phyloP scores from a whole-genome alignment of 2,797 vertebrate genomes.

The Periparus ater region DNA sequence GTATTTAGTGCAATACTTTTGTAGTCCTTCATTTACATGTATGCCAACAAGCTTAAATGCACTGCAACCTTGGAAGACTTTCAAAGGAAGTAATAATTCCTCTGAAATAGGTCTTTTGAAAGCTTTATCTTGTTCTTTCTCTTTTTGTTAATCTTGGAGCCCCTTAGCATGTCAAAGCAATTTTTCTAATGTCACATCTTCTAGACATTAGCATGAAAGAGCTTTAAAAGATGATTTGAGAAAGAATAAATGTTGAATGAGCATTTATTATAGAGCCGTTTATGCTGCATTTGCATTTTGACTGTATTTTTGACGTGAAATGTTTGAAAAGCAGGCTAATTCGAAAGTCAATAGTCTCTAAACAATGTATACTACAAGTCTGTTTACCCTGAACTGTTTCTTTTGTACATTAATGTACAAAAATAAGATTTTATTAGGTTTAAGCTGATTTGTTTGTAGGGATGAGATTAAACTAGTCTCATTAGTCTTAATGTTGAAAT shows the following conservation, averaged over 20 bases:
- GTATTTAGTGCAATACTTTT: constrained; percentile 88
- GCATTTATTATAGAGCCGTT: constrained; percentile 86
- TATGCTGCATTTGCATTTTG: constrained; percentile 84
- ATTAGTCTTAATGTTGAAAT: constrained; percentile 24
- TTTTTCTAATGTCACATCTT: constrained; percentile 99
- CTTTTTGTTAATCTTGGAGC: constrained; percentile 95
- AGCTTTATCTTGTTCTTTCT: constrained; percentile 98
- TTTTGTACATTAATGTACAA: constrained; percentile 66
- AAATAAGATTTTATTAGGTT: constrained; percentile 69
- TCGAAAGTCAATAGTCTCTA: constrained; percentile 75
- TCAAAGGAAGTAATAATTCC: constrained; percentile 98
- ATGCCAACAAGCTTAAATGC: constrained; percentile 97
- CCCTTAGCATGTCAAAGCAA: constrained; percentile 97
- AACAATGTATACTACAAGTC: constrained; percentile 67
- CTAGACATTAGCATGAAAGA: constrained; percentile 96
- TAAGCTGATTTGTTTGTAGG: constrained; percentile 64
- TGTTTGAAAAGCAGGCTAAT: constrained; percentile 76
- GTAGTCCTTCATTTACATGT: constrained; percentile 96
- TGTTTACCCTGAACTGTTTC: constrained; percentile 71
- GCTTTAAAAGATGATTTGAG: constrained; percentile 91
- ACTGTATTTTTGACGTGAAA: constrained; percentile 71
- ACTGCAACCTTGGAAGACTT: constrained; percentile 98
- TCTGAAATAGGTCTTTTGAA: constrained; percentile 98
- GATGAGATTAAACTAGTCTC: constrained; percentile 58
- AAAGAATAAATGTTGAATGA: constrained; percentile 91